Conservation (phyloP, 1,140 invertebrate genomes). For the Camponotus vicinus region DNA sequence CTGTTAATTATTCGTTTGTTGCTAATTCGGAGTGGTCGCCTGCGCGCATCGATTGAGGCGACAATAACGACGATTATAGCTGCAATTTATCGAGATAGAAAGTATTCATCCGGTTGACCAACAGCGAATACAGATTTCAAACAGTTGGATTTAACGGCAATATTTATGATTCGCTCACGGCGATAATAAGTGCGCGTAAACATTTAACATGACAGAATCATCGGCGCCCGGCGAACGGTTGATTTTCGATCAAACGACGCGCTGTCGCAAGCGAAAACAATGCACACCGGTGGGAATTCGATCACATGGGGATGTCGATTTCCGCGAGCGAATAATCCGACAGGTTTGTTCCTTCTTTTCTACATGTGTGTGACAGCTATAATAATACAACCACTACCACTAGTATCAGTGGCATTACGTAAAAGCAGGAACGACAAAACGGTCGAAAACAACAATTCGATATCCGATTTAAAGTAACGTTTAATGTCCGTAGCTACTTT, state of each 20-base stretch:
- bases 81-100: slow-evolving; percentile 52
- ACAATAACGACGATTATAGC: slow-evolving; percentile 50
- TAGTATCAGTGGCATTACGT: not conserved
- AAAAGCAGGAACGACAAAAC: slow-evolving; percentile 3
- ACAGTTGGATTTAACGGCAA: slow-evolving; percentile 50
- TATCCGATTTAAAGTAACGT: not conserved
- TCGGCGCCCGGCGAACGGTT: slow-evolving; percentile 4
- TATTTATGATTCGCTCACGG: slow-evolving; percentile 56
- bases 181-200: slow-evolving; percentile 57
- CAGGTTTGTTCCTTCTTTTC: slow-evolving; percentile 32
- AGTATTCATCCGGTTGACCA: slow-evolving; percentile 51
- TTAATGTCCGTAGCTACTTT: not conserved
- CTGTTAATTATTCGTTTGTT: slow-evolving; percentile 45
- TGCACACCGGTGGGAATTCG: slow-evolving; percentile 39
- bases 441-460: not conserved
- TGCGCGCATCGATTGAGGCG: slow-evolving; percentile 6
- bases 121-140: slow-evolving; percentile 37
- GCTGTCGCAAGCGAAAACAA: slow-evolving; percentile 52
- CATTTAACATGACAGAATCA: slow-evolving; percentile 41
- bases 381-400: slow-evolving; percentile 8
- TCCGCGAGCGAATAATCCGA: slow-evolving; percentile 59
- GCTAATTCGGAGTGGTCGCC: not conserved
- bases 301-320: slow-evolving; percentile 45
- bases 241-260: slow-evolving; percentile 51
- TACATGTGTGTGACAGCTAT: slow-evolving; percentile 18